Evolutionary conservation across 2,113 vertebrate species (phyloP).

Genomic region (Himantopus leucocephalus): DNA sequence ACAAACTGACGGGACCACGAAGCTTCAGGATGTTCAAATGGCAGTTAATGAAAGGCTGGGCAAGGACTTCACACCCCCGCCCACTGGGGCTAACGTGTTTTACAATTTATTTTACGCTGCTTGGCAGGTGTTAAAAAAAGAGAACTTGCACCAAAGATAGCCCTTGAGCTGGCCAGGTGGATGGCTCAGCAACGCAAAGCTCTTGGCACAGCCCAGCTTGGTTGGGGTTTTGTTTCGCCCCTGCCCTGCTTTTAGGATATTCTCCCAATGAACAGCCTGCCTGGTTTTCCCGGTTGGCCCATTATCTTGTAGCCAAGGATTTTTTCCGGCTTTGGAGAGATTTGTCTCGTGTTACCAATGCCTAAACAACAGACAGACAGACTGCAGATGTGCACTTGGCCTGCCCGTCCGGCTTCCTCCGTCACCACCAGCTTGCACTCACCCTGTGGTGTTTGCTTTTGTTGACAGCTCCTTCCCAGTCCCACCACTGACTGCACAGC

Average conservation of each 20-base stretch:
- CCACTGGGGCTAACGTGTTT: accelerated
- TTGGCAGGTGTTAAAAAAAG: not conserved
- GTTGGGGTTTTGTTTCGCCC: not conserved
- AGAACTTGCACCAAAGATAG: not conserved
- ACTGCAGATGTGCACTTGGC: not conserved
- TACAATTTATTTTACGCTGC: not conserved
- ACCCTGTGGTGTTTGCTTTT: not conserved
- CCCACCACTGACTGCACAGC: not conserved
- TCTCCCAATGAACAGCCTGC: accelerated
- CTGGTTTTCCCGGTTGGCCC: not conserved
- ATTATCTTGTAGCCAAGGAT: not conserved
- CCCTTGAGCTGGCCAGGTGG: accelerated
- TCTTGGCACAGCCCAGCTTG: not conserved
- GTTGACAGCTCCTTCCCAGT: not conserved
- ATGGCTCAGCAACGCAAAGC: not conserved
- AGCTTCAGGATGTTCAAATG: not conserved
- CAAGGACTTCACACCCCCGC: not conserved
- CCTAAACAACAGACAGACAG: not conserved
- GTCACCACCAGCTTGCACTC: not conserved
- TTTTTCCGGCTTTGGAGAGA: not conserved
- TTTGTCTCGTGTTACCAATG: not conserved
- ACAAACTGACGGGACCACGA: not conserved
- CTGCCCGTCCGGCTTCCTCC: not conserved
- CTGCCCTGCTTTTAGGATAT: not conserved
- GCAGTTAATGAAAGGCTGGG: not conserved